A percentile compares a stretch with the other conserved stretches of the same genome.
Evolutionary conservation across 1,140 invertebrate species (phyloP).

Genomic region (Drosophila cardini): DNA sequence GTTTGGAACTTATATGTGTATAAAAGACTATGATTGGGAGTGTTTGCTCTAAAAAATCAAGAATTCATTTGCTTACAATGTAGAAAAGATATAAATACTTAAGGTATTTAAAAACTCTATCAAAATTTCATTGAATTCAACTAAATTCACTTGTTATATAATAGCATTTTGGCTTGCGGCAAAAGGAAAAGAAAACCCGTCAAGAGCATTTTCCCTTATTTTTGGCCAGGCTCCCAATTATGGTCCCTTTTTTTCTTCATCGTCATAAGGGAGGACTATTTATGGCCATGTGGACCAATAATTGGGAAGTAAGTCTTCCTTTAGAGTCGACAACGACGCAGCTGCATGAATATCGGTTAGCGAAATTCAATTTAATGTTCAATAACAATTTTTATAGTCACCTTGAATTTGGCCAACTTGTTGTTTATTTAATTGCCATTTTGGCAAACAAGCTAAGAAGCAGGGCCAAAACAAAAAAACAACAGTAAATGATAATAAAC

Average conservation of each 20-base stretch:
- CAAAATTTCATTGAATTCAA: neutral
- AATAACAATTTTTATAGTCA: slow-evolving; percentile 19
- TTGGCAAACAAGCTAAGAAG: neutral
- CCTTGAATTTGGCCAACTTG: slow-evolving; percentile 38
- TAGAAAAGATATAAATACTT: too few species aligned
- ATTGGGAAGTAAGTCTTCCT: slow-evolving; percentile 17
- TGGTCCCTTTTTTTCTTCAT: neutral
- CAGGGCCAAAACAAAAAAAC: slow-evolving; percentile 9
- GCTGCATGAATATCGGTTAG: slow-evolving; percentile 6
- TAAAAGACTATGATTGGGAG: too few species aligned
- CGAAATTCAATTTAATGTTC: slow-evolving; percentile 26
- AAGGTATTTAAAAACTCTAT: too few species aligned
- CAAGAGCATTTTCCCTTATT: neutral
- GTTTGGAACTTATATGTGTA: too few species aligned
- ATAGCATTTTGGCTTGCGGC: slow-evolving; percentile 13
- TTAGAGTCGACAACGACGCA: slow-evolving; percentile 4
- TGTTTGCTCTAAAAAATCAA: too few species aligned
- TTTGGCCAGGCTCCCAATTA: slow-evolving; percentile 6
- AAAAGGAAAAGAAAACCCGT: slow-evolving; percentile 37
- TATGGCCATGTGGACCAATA: slow-evolving; percentile 23
- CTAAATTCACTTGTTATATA: slow-evolving; percentile 10
- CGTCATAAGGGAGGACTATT: slow-evolving; percentile 6
- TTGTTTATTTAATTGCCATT: slow-evolving; percentile 27
- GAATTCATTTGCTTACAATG: too few species aligned
- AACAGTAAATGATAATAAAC: neutral